Evolutionary conservation across 2,797 vertebrate genomes (phyloP).

Genomic region (Oryzias sinensis): DNA sequence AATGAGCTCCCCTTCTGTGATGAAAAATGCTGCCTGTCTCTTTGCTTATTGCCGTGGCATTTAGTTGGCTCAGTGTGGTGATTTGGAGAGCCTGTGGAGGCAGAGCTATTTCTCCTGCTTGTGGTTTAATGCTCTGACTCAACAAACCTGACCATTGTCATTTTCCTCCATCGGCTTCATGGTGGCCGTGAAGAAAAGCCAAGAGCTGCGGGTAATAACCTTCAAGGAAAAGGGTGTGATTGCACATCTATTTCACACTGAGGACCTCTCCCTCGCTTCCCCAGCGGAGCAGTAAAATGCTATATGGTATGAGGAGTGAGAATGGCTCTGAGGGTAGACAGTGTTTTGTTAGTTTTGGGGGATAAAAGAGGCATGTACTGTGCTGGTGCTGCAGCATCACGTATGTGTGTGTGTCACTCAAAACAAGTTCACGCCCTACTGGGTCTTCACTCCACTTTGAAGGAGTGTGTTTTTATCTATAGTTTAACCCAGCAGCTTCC

Average conservation of each 20-base stretch:
- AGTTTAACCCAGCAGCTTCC: constrained; percentile 68
- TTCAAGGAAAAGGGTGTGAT: constrained; percentile 75
- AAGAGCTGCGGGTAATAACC: constrained; percentile 76
- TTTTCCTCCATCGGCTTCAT: constrained; percentile 66
- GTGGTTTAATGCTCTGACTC: constrained; percentile 72
- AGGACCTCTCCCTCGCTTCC: constrained; percentile 60
- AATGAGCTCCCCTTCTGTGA: constrained; percentile 74
- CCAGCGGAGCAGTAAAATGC: constrained; percentile 62
- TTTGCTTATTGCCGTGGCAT: constrained; percentile 74
- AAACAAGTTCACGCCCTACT: constrained; percentile 21
- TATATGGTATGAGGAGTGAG: constrained; percentile 57
- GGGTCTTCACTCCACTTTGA: constrained; percentile 24
- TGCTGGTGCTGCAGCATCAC: constrained; percentile 19
- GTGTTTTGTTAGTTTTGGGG: constrained; percentile 61
- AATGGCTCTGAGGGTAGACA: constrained; percentile 52
- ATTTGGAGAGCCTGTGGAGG: constrained; percentile 72
- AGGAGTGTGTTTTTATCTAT: constrained; percentile 49
- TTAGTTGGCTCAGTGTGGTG: constrained; percentile 72
- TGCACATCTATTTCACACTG: constrained; percentile 75
- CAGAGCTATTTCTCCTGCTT: constrained; percentile 74
- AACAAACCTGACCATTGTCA: constrained; percentile 79
- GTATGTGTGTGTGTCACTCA: constrained; percentile 33
- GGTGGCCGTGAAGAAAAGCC: constrained; percentile 69
- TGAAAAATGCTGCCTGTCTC: constrained; percentile 71
- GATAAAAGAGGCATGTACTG: constrained; percentile 53